Evolutionary conservation across 2,797 vertebrate species (phyloP).

Genomic region (Microctenopoma steveboyesi): DNA sequence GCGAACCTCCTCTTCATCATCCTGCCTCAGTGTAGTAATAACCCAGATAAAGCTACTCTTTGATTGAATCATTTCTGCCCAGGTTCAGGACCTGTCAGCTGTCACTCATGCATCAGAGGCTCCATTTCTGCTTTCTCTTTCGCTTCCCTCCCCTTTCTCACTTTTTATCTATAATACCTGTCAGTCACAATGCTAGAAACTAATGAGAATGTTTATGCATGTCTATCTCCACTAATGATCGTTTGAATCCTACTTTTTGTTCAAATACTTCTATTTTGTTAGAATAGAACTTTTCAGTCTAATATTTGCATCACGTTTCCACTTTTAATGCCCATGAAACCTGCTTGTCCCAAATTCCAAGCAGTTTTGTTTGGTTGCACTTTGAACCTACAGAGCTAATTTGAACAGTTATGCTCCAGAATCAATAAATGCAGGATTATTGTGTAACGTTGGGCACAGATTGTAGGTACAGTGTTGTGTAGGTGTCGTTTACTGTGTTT

Average conservation of each 20-base stretch:
- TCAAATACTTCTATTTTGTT: not conserved
- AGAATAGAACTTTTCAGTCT: slow-evolving; percentile 25
- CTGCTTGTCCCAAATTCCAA: not conserved
- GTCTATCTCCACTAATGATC: slow-evolving; percentile 56
- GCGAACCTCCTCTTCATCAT: slow-evolving; percentile 87
- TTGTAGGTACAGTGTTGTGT: slow-evolving; percentile 19
- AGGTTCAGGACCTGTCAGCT: slow-evolving; percentile 70
- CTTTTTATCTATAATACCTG: slow-evolving; percentile 78
- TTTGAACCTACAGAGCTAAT: slow-evolving; percentile 26
- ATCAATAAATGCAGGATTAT: slow-evolving; percentile 24
- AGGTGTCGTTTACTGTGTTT: slow-evolving; percentile 31
- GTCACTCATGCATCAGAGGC: slow-evolving; percentile 58
- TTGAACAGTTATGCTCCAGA: slow-evolving; percentile 25
- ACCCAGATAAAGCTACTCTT: slow-evolving; percentile 86
- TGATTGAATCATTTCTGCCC: slow-evolving; percentile 85
- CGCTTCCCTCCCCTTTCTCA: slow-evolving; percentile 39
- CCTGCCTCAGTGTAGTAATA: slow-evolving; percentile 84
- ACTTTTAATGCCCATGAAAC: too few relatives aligned
- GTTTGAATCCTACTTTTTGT: slow-evolving; percentile 45
- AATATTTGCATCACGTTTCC: slow-evolving; percentile 28
- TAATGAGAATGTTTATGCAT: slow-evolving; percentile 74
- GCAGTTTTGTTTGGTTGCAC: slow-evolving; percentile 27
- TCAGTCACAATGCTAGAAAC: slow-evolving; percentile 69
- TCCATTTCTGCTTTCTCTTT: slow-evolving; percentile 39
- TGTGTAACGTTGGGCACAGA: slow-evolving; percentile 22